Evolutionary conservation across 1,140 invertebrate species (phyloP).

Genomic region (Spodoptera litura): DNA sequence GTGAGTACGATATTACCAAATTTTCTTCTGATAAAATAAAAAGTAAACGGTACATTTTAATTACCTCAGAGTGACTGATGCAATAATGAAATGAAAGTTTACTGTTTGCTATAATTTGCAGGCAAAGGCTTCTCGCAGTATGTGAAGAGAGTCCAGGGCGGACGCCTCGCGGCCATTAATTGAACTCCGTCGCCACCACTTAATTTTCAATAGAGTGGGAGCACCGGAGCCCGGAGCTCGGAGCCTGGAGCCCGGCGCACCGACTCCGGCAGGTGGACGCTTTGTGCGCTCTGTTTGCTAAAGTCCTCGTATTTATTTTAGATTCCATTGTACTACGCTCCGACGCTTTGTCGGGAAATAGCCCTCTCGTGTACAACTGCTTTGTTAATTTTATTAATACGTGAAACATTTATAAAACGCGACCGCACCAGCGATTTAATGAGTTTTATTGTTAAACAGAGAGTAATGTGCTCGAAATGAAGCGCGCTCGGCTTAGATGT

Average conservation of each 20-base stretch:
- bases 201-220: conserved; percentile 71
- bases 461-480: conserved; percentile 80
- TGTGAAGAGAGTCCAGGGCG: conserved; percentile 33
- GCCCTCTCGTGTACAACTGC: conserved; percentile 72
- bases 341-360: conserved; percentile 81
- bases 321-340: conserved; percentile 80
- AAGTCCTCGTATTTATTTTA: conserved; percentile 85
- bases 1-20: too few species aligned
- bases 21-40: too few species aligned
- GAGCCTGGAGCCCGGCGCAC: conserved; percentile 33
- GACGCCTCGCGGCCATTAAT: conserved; percentile 71
- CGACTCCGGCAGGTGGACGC: conserved; percentile 76
- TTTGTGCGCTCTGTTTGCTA: conserved; percentile 82
- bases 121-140: conserved; percentile 2
- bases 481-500: conserved; percentile 68
- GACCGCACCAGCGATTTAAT: conserved; percentile 81
- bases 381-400: conserved; percentile 86
- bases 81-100: conserved; percentile 13
- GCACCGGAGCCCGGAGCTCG: conserved; percentile 35
- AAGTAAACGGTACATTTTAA: too few species aligned
- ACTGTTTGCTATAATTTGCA: conserved; percentile 21
- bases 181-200: conserved; percentile 73
- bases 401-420: conserved; percentile 85
- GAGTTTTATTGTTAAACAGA: conserved; percentile 83
- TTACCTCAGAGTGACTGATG: background rate